phyloP scores from a whole-genome alignment of 2,113 vertebrate species.

The Gymnogyps californianus region DNA sequence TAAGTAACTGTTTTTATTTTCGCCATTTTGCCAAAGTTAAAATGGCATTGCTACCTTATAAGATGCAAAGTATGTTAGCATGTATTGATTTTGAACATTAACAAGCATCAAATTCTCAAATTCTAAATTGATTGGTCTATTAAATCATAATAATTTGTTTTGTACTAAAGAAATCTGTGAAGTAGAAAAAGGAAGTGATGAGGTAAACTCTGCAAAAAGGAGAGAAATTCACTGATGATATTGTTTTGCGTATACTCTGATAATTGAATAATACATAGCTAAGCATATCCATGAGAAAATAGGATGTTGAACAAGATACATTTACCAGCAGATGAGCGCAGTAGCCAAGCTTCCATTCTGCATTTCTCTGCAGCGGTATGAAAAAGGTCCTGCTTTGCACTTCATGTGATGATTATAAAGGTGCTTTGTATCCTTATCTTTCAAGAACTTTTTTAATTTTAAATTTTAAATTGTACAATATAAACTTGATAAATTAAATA shows the following conservation, averaged over 20 bases:
- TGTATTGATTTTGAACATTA: neutral
- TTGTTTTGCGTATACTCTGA: neutral
- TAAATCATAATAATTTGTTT: neutral
- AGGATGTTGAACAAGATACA: neutral
- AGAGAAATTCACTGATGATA: neutral
- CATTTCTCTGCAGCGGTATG: neutral
- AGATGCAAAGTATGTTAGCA: neutral
- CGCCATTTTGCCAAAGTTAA: neutral
- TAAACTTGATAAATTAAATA: neutral
- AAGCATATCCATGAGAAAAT: neutral
- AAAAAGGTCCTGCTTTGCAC: neutral
- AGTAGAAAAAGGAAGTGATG: neutral
- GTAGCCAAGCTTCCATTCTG: neutral
- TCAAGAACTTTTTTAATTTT: neutral
- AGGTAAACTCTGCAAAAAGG: neutral
- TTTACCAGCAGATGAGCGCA: neutral
- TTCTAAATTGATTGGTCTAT: neutral
- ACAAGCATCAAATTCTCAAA: neutral
- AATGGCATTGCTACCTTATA: neutral
- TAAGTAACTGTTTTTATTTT: neutral
- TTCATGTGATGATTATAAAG: neutral
- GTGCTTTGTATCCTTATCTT: neutral
- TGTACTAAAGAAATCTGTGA: neutral
- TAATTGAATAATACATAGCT: neutral
- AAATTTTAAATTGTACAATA: neutral